Evolutionary conservation across 2,113 vertebrate species (phyloP), one percentile per base, ranked within the genome.

Genomic region (Tenrec ecaudatus): DNA sequence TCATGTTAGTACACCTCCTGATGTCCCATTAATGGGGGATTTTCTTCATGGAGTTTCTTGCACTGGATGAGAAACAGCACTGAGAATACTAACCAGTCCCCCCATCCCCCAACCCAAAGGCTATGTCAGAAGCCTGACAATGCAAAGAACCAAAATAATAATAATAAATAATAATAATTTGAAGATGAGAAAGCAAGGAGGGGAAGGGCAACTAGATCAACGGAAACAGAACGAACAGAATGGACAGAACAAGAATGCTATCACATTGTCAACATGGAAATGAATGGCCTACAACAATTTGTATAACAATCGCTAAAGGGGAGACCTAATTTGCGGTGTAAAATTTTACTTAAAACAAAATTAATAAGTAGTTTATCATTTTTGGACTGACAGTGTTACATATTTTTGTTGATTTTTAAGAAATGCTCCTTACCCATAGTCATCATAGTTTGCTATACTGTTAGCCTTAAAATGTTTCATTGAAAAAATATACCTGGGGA

Each of bases 61-160:
- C 17, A 8, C 40, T 23, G 40, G 83, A 6, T 62, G 16, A 69
- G 27, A 86, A 64, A 53, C 33, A 36, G 68, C 25, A 53, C 78
- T 84, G 82, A 53, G 75, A 86, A 64, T 19, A 82, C 71, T 6
- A 90, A 57, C 29, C 38, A 12, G 88, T 82, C 29, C 82, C 31
- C 86, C 40, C 40, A 40, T 40, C 40, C 40, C 47, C 12, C 47
- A 53, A 53, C 47, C 75, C 53, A 33, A 89, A 89, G 77, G 12
- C 33, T 62, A 33, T 60, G 88, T 29, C 60, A 83, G 80, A 94
- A 82, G 80, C 82, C 57, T 75, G 31, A 83, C 38, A 27, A 82
- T 29, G 38, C 15, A 0, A 17, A 75, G 8, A 62, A 79, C 76
- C 12, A 25, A 86, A 73, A 19, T 5, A n/a, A 69, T 17, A n/a